Evolutionary conservation across 64 coral and sea anemone genomes (phyloP).

Genomic region (Catalaphyllia jardinei): DNA sequence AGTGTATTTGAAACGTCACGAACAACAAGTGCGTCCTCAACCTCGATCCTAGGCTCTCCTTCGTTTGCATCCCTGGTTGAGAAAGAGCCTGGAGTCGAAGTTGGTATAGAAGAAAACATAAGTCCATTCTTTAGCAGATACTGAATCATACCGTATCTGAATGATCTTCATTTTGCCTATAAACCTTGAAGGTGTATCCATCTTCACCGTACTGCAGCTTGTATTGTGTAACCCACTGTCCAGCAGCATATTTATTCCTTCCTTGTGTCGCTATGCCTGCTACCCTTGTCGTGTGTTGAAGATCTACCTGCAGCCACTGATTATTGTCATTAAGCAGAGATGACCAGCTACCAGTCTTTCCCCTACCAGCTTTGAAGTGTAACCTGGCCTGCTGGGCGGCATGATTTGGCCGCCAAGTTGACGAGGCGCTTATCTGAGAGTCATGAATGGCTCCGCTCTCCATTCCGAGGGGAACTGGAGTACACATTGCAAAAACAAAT

Average conservation of each 20-base stretch:
- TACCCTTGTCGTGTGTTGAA: background rate
- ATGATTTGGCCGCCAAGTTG: background rate
- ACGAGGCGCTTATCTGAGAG: background rate
- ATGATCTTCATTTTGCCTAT: background rate
- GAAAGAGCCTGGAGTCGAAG: too few species aligned
- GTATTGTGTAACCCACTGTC: background rate
- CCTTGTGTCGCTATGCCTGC: background rate
- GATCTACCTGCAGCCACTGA: background rate
- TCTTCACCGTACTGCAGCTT: background rate
- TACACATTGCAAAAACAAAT: too few species aligned
- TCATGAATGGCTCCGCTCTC: background rate
- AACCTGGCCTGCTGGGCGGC: background rate
- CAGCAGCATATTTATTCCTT: background rate
- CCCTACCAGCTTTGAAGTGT: background rate
- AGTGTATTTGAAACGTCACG: background rate
- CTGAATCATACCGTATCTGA: background rate
- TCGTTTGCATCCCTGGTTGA: too few species aligned
- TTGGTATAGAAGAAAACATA: too few species aligned
- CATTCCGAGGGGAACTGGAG: background rate
- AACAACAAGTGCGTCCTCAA: background rate
- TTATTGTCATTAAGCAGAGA: background rate
- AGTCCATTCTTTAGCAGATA: too few species aligned
- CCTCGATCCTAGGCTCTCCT: too few species aligned
- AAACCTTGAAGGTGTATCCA: background rate
- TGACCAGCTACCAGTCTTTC: background rate